Conservation (phyloP, 2,113 vertebrate genomes). For the Hipposideros armiger region DNA sequence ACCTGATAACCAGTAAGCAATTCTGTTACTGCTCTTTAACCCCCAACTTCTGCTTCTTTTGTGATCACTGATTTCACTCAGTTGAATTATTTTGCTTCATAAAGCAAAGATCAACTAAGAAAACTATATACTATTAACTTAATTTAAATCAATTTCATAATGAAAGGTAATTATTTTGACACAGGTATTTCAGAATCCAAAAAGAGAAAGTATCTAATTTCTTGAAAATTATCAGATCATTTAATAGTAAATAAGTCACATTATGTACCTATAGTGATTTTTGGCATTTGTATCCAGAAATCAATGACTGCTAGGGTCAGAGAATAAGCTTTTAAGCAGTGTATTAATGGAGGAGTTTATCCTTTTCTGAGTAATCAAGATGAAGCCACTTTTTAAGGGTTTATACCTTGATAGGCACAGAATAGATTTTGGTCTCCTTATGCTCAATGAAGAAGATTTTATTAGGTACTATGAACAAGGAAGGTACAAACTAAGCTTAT, state of each 20-base stretch:
- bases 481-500: slow-evolving; percentile 20
- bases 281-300: neutral
- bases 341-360: neutral
- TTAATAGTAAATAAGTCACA: neutral
- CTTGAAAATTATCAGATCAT: slow-evolving; percentile 3
- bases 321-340: neutral
- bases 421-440: slow-evolving; percentile 16
- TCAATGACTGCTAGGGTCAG: neutral
- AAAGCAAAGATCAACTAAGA: slow-evolving; percentile 22
- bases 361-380: neutral
- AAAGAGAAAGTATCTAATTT: neutral
- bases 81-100: slow-evolving; percentile 15
- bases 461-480: neutral
- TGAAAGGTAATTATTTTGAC: slow-evolving; percentile 47
- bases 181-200: slow-evolving; percentile 4
- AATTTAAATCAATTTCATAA: slow-evolving; percentile 40
- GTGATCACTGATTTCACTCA: neutral
- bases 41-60: neutral
- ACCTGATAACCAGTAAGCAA: neutral
- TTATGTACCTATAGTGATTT: neutral
- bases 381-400: neutral
- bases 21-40: neutral
- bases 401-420: neutral
- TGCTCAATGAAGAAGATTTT: neutral
- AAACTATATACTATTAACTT: neutral